A percentile compares a stretch with the other conserved stretches of the same genome.
Conservation (phyloP, 1,140 invertebrate genomes). For the Parapsyche elsis region DNA sequence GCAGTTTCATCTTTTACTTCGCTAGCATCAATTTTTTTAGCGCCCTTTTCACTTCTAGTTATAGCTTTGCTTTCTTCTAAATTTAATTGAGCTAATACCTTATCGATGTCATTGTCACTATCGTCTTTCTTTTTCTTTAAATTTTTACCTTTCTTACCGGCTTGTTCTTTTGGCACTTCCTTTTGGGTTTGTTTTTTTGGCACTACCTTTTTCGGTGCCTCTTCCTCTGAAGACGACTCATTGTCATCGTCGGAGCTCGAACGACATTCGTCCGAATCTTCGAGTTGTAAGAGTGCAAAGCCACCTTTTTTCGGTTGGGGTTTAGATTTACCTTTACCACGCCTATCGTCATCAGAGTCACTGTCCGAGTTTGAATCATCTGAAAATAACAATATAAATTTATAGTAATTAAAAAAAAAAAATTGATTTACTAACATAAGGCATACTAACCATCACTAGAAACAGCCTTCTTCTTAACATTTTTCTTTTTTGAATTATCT, state of each 20-base stretch:
- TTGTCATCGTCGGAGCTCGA: constrained; percentile 61
- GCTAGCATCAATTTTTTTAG: constrained; percentile 59
- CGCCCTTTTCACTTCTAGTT: constrained; percentile 60
- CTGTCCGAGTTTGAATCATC: constrained; percentile 65
- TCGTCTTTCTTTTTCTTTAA: constrained; percentile 79
- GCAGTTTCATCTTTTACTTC: constrained; percentile 66
- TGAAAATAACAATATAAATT: constrained; percentile 46
- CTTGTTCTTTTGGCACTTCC: constrained; percentile 68
- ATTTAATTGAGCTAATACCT: constrained; percentile 83
- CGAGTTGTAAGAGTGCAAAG: constrained; percentile 72
- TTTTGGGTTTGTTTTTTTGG: constrained; percentile 66
- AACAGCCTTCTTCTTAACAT: constrained; percentile 63
- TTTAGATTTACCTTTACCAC: constrained; percentile 66
- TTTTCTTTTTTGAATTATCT: constrained; percentile 65
- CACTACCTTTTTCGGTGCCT: constrained; percentile 62
- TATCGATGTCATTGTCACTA: constrained; percentile 87
- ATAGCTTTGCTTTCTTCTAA: constrained; percentile 73
- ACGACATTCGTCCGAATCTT: constrained; percentile 65
- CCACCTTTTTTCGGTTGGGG: constrained; percentile 68
- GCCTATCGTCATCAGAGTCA: constrained; percentile 59
- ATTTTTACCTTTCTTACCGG: constrained; percentile 76
- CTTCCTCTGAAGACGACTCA: constrained; percentile 65
- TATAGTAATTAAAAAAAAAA: not conserved
- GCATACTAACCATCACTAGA: constrained; percentile 61
- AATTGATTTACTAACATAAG: constrained; percentile 27